phyloP scores from a whole-genome alignment of 2,797 vertebrate species.

The Pantherophis alleghaniensis region DNA sequence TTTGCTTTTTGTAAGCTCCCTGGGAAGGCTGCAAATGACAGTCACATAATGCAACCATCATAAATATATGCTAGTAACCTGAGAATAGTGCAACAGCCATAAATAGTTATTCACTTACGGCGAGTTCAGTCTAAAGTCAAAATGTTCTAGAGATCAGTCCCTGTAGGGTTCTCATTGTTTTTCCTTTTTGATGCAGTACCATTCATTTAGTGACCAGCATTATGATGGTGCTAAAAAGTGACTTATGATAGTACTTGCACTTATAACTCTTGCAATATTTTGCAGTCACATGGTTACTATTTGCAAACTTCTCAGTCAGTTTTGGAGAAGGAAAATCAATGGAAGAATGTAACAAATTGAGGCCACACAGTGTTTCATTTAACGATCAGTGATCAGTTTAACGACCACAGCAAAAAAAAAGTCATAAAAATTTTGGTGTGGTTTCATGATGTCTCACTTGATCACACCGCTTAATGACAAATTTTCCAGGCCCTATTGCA shows the following conservation, averaged over 20 bases:
- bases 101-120: not conserved
- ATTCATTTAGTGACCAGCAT: not conserved
- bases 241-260: not conserved
- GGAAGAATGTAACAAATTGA: not conserved
- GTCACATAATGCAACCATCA: not conserved
- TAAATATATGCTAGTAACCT: not conserved
- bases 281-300: not conserved
- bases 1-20: not conserved
- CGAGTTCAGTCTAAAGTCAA: not conserved
- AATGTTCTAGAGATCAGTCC: not conserved
- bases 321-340: not conserved
- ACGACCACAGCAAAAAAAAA: not conserved
- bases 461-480: not conserved
- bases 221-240: not conserved
- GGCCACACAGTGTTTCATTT: not conserved
- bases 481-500: not conserved
- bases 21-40: not conserved
- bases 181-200: not conserved
- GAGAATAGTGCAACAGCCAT: not conserved
- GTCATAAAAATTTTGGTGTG: not conserved
- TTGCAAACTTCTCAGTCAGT: not conserved
- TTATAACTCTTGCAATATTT: not conserved
- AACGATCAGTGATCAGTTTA: not conserved
- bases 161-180: not conserved
- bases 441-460: not conserved